These are phyloP conservation scores for Hydrochoerus hydrochaeris DNA, from an alignment of 2,113 vertebrate species.

Conservation along the genomic window DNA sequence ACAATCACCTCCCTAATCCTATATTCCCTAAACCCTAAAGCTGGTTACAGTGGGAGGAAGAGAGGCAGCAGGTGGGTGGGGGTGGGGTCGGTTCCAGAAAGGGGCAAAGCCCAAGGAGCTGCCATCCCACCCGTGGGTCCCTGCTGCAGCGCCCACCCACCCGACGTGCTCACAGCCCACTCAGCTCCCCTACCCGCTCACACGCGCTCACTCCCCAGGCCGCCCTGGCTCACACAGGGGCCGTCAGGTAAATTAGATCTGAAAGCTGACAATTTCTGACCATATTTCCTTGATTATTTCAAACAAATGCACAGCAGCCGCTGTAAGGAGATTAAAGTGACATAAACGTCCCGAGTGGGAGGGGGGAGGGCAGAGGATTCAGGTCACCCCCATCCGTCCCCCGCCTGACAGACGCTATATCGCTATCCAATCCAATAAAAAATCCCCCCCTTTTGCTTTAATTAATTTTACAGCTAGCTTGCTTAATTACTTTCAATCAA, in stretches of 20 bases:
- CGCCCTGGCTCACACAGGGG: slow-evolving; percentile 85
- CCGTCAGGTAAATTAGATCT: slow-evolving; percentile 99
- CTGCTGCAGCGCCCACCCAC: slow-evolving; percentile 72
- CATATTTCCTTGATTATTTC: slow-evolving; percentile 99
- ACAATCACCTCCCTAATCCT: slow-evolving; percentile 90
- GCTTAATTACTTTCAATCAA: slow-evolving; percentile 99
- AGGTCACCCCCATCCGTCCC: slow-evolving; percentile 99
- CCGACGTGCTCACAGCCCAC: slow-evolving; percentile 79
- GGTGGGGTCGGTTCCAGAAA: background rate
- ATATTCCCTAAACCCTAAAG: slow-evolving; percentile 89
- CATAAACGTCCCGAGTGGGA: slow-evolving; percentile 99
- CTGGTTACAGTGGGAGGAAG: slow-evolving; percentile 86
- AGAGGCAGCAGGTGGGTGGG: slow-evolving; percentile 83
- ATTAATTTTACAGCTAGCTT: slow-evolving; percentile 99
- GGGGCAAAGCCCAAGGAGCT: background rate
- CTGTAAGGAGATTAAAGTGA: slow-evolving; percentile 99
- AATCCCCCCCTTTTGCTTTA: slow-evolving; percentile 99
- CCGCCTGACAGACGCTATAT: slow-evolving; percentile 99
- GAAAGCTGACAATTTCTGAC: slow-evolving; percentile 99
- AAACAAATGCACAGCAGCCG: slow-evolving; percentile 99
- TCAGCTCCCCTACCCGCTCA: slow-evolving; percentile 75
- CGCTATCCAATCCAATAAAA: slow-evolving; percentile 99
- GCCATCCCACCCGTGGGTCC: background rate
- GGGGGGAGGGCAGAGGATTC: slow-evolving; percentile 99
- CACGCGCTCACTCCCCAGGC: slow-evolving; percentile 71